Base-by-base conservation (phyloP, 2,113 vertebrate genomes). In the human region DNA sequence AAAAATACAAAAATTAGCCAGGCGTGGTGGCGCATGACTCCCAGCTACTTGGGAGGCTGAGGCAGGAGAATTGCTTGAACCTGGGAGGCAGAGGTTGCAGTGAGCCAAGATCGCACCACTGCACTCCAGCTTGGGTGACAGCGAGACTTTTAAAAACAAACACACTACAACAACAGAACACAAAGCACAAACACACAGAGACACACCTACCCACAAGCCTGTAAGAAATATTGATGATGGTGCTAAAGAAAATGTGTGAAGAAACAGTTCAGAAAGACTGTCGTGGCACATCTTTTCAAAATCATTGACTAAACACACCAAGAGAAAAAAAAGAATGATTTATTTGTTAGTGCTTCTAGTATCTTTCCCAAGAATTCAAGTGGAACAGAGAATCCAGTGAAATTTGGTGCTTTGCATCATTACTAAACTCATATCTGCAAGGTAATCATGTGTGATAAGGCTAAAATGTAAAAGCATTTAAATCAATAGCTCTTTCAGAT, bases 401-500 rank as follows among this genome's bases (percentile, higher is more conserved):
- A 94, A 94, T 90, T 79, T 94, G 50, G 35, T 88, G 80, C 40
- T 96, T 89, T 89, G 66, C 50, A 25, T 88, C 72, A 76, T 97
- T 94, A 86, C 92, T 50, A 93, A 96, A 70, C 94, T 97, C 73
- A 66, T 90, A 94, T 96, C 94, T 97, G 70, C 89, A 95, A 97
- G 84, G 48, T 94, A 96, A 97, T 96, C 93, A 92, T 64, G 75
- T 92, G 88, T 85, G 92, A 90, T 98, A 95, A 96, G 72, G 16
- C 66, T 92, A 68, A 96, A 90, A 85, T 86, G n/a, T 61, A 96
- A 97, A 95, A 97, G 76, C 72, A 89, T 96, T 98, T 90, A 70
- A 96, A 96, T 97, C 94, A 85, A 96, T 96, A 95, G 76, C 50
- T 92, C 64, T 92, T 97, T 95, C 90, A 97, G 90, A 97, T 96